phyloP scores from a whole-genome alignment of 2,797 vertebrate genomes.

The Malurus leucopterus region DNA sequence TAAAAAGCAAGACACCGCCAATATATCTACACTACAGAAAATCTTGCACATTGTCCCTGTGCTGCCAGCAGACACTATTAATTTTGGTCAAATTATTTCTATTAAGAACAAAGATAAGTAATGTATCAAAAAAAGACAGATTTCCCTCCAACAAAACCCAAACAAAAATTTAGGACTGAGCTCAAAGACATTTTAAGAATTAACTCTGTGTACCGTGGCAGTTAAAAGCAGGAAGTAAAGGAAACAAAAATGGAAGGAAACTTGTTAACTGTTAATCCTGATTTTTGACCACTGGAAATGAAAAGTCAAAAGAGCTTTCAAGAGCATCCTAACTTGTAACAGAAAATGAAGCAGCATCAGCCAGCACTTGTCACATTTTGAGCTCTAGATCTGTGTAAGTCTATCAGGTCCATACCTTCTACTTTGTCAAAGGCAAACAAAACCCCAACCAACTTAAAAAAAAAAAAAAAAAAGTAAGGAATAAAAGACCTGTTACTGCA shows the following conservation, averaged over 20 bases:
- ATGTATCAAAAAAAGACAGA: not conserved
- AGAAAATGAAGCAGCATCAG: not conserved
- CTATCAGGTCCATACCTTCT: not conserved
- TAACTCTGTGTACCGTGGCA: fast-evolving
- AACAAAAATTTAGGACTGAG: not conserved
- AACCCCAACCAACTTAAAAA: fast-evolving
- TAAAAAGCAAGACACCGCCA: not conserved
- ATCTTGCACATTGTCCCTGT: not conserved
- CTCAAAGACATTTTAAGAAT: not conserved
- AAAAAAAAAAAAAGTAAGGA: not conserved
- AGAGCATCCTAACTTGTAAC: not conserved
- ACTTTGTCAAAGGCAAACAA: not conserved
- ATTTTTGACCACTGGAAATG: not conserved
- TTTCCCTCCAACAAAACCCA: not conserved
- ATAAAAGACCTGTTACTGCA: not conserved
- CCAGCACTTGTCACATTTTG: not conserved
- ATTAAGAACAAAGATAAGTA: not conserved
- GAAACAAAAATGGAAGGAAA: not conserved
- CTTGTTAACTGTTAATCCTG: not conserved
- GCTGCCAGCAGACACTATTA: not conserved
- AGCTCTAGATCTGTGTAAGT: not conserved
- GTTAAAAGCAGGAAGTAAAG: not conserved
- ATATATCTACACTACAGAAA: not conserved
- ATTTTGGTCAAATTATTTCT: not conserved
- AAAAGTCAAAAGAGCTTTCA: not conserved